Percentiles rank a stretch among this genome's conserved stretches.
These are phyloP conservation scores for Stichodactyla helianthus DNA, from an alignment of 64 coral and sea anemone species.

Conservation along the genomic window DNA sequence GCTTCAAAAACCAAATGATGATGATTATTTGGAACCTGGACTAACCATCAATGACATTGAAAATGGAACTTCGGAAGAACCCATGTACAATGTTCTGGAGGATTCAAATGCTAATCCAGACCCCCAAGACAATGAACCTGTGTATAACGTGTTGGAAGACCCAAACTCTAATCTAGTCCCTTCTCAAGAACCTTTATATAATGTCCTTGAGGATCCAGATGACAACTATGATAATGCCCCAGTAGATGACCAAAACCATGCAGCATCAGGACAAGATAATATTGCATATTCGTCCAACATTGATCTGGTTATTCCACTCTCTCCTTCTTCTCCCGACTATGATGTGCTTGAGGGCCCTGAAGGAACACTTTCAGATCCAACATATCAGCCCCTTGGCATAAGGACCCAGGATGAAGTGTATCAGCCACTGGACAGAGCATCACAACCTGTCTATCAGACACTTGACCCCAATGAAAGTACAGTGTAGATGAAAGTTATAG, in stretches of 20 bases:
- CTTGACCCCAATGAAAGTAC: not conserved
- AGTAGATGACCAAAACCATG: not conserved
- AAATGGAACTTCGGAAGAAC: not conserved
- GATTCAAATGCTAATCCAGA: not conserved
- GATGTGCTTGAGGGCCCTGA: not conserved
- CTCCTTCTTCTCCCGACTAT: not conserved
- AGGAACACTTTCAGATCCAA: not conserved
- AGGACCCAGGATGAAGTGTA: constrained; percentile 13
- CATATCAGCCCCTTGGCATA: not conserved
- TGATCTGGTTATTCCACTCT: not conserved
- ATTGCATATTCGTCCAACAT: constrained; percentile 4
- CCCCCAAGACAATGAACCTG: not conserved
- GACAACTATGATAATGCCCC: constrained; percentile 8
- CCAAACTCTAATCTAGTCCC: not conserved
- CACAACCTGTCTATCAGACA: not conserved
- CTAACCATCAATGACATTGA: not conserved
- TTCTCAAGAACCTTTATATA: not conserved
- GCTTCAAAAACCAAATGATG: not conserved
- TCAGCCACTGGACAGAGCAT: constrained; percentile 3
- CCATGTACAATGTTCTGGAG: constrained; percentile 18
- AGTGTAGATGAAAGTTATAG: not conserved
- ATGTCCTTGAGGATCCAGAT: constrained; percentile 3
- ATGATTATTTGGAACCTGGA: not conserved
- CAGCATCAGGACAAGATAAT: constrained; percentile 5
- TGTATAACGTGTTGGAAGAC: constrained; percentile 7